Conservation (phyloP, 2,888 invertebrate species). For the Papilio demoleus region DNA sequence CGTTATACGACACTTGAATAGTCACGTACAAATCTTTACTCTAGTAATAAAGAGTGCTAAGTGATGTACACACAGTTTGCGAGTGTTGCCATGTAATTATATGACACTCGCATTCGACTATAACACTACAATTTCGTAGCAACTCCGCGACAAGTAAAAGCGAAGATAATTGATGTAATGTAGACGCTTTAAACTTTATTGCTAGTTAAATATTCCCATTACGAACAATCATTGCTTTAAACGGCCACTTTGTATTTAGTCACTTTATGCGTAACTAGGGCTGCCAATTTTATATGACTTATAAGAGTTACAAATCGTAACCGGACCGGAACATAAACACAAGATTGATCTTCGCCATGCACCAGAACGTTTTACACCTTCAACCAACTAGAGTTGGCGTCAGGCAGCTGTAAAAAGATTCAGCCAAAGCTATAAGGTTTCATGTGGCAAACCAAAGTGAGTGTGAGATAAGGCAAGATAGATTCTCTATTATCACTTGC, state of each 20-base stretch:
- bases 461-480: too few species aligned
- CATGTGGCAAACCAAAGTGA: too few species aligned
- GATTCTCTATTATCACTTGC: too few species aligned
- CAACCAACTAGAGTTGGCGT: too few species aligned
- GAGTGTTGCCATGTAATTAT: constrained; percentile 22
- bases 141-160: constrained; percentile 37
- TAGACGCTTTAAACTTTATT: constrained; percentile 38
- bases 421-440: too few species aligned
- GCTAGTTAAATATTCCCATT: constrained; percentile 43
- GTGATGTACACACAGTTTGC: constrained; percentile 14
- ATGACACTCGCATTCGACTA: neutral
- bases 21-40: constrained; percentile 23
- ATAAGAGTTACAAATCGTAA: too few species aligned
- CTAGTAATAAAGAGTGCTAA: constrained; percentile 23
- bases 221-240: constrained; percentile 38
- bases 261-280: constrained; percentile 24
- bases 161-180: constrained; percentile 32
- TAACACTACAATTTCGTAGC: constrained; percentile 32
- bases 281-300: neutral
- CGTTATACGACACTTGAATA: constrained; percentile 38
- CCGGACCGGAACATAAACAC: too few species aligned
- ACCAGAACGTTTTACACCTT: too few species aligned
- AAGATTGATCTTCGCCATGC: too few species aligned
- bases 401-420: too few species aligned
- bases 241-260: constrained; percentile 29